Percentiles rank a stretch among this genome's conserved stretches.
Evolutionary conservation across 92 coral and sea anemone species (phyloP).

Genomic region (Hydrozoanthus gracilis): DNA sequence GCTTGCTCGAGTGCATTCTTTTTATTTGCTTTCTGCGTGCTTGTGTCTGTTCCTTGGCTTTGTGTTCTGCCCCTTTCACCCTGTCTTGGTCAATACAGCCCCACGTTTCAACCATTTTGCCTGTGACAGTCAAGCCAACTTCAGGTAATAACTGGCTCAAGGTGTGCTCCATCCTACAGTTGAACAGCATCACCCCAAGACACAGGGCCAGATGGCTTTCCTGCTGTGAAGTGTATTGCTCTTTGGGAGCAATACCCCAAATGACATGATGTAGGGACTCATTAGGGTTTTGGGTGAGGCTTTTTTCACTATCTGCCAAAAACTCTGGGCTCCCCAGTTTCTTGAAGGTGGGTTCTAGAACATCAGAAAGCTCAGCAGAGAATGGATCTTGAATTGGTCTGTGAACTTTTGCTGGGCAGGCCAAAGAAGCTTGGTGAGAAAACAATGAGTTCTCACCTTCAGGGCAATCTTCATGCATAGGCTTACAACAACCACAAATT

Average conservation of each 20-base stretch:
- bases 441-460: conserved; percentile 58
- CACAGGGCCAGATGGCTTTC: conserved; percentile 34
- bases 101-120: background rate
- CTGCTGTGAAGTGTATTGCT: conserved; percentile 50
- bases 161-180: conserved; percentile 17
- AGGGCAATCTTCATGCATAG: conserved; percentile 71
- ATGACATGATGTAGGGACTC: conserved; percentile 42
- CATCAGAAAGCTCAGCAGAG: background rate
- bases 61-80: background rate
- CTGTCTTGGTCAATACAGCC: background rate
- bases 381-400: conserved; percentile 60
- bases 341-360: conserved; percentile 45
- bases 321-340: conserved; percentile 55
- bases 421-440: conserved; percentile 54
- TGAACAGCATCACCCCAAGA: conserved; percentile 38
- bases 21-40: conserved; percentile 3
- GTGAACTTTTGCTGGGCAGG: conserved; percentile 37
- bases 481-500: no score
- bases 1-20: background rate
- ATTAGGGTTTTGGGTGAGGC: conserved; percentile 56
- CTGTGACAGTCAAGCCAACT: conserved; percentile 9
- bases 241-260: conserved; percentile 57
- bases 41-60: background rate
- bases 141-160: conserved; percentile 2
- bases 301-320: conserved; percentile 65